These are phyloP conservation scores for Cololabis saira DNA, from an alignment of 2,113 vertebrate species.

Conservation along the genomic window DNA sequence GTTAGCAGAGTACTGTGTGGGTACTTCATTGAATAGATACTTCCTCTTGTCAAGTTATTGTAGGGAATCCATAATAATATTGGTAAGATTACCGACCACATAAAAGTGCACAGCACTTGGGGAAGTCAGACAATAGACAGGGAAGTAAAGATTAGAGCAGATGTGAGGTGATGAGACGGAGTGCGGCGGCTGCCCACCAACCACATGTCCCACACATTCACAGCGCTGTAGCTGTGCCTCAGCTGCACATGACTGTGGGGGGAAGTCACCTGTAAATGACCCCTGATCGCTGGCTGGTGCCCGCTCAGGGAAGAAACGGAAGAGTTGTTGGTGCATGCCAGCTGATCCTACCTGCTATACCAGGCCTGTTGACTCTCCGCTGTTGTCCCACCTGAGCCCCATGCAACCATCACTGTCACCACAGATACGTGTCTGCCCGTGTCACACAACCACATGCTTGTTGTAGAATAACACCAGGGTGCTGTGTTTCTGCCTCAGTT, in stretches of 20 bases:
- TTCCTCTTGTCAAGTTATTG: conserved; percentile 59
- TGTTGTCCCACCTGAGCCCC: conserved; percentile 49
- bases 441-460: not conserved
- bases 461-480: not conserved
- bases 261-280: conserved; percentile 69
- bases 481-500: not conserved
- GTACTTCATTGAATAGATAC: conserved; percentile 24
- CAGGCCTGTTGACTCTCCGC: conserved; percentile 44
- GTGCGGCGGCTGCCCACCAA: conserved; percentile 52
- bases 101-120: not conserved
- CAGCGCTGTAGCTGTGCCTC: conserved; percentile 30
- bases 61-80: conserved; percentile 66
- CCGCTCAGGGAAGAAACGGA: conserved; percentile 20
- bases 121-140: not conserved
- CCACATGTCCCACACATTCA: conserved; percentile 32
- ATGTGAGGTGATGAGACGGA: conserved; percentile 56
- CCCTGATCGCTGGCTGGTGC: conserved; percentile 52
- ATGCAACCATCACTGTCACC: conserved; percentile 13
- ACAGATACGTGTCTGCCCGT: not conserved
- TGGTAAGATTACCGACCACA: conserved; percentile 40
- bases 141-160: conserved; percentile 38
- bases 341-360: conserved; percentile 62
- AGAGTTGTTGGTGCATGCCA: conserved; percentile 38
- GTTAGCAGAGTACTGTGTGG: conserved; percentile 25
- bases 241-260: conserved; percentile 49